Evolutionary conservation across 2,797 vertebrate genomes (phyloP).

Genomic region (Mustela erminea): DNA sequence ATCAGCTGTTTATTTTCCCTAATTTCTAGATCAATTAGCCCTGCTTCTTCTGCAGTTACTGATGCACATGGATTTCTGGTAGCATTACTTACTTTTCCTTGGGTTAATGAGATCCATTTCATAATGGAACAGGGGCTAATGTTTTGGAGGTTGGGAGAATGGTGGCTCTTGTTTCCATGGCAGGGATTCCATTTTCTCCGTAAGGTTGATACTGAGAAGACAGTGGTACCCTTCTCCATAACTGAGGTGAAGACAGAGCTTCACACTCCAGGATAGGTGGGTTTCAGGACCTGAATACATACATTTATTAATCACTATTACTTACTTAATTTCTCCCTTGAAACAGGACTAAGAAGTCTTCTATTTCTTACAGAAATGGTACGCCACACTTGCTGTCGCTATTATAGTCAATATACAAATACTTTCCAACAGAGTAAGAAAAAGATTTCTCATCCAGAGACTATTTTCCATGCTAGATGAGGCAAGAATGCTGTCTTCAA

Average conservation of each 20-base stretch:
- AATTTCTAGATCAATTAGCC: conserved; percentile 21
- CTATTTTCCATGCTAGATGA: background rate
- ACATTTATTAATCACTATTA: background rate
- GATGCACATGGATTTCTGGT: background rate
- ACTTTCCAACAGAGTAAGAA: background rate
- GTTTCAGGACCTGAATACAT: background rate
- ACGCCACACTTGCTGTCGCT: background rate
- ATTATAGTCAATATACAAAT: background rate
- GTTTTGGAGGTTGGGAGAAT: background rate
- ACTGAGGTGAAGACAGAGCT: background rate
- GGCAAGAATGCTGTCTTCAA: background rate
- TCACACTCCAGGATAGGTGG: no score
- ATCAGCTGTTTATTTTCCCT: conserved; percentile 4
- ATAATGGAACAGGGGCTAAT: background rate
- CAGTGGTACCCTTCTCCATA: background rate
- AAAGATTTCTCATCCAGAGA: background rate
- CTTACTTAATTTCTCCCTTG: background rate
- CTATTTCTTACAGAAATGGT: background rate
- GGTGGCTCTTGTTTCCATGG: background rate
- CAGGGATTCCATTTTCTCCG: background rate
- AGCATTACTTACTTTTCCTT: background rate
- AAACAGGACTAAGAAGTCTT: background rate
- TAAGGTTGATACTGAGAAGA: background rate
- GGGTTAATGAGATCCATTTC: background rate
- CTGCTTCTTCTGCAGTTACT: background rate